A percentile compares a stretch with the other conserved stretches of the same genome.
Conservation (phyloP, 2,888 invertebrate genomes). For the Clivina fossor region DNA sequence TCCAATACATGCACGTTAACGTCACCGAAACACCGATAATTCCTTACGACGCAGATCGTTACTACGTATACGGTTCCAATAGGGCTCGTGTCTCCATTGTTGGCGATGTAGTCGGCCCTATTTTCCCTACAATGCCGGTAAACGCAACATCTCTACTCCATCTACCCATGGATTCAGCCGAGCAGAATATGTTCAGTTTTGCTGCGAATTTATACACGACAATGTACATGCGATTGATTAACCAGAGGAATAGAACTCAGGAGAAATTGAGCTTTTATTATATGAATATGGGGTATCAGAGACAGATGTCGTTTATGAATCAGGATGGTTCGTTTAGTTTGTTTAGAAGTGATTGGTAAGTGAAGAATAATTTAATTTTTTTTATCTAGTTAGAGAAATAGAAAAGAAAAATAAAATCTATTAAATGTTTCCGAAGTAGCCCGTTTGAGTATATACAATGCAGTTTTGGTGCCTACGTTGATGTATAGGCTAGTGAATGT, state of each 20-base stretch:
- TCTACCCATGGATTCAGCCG: constrained; percentile 88
- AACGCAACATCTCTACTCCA: constrained; percentile 80
- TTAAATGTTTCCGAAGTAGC: too few species aligned
- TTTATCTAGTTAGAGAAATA: too few species aligned
- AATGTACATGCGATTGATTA: constrained; percentile 86
- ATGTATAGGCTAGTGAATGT: too few species aligned
- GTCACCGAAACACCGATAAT: constrained; percentile 91
- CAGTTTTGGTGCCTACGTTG: too few species aligned
- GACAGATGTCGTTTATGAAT: constrained; percentile 89
- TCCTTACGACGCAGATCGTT: constrained; percentile 85
- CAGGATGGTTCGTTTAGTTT: constrained; percentile 87
- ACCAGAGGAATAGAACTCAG: constrained; percentile 81
- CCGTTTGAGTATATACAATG: too few species aligned
- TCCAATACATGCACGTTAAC: constrained; percentile 95
- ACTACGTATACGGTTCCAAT: constrained; percentile 94
- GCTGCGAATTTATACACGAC: constrained; percentile 91
- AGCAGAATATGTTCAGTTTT: constrained; percentile 96
- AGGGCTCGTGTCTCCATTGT: constrained; percentile 78
- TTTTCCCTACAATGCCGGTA: constrained; percentile 90
- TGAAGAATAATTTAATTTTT: too few species aligned
- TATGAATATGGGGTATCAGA: constrained; percentile 88
- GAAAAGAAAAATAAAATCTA: too few species aligned
- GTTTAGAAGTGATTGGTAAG: constrained; percentile 88
- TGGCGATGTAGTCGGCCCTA: constrained; percentile 90
- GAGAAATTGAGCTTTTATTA: constrained; percentile 81